Evolutionary conservation across 2,888 invertebrate species (phyloP).

Genomic region (Dascillus cervinus): DNA sequence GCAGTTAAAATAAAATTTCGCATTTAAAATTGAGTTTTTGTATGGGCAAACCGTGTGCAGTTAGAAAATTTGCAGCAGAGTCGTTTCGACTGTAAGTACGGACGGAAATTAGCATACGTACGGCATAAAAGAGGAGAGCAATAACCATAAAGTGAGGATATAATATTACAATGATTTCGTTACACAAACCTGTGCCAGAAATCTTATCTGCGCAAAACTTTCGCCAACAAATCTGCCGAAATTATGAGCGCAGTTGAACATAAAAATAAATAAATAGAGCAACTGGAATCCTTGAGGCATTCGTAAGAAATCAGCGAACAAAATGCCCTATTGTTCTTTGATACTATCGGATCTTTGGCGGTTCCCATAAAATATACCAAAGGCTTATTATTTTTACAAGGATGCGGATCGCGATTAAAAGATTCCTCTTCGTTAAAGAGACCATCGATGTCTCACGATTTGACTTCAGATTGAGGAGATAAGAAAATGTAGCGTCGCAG

Average conservation of each 20-base stretch:
- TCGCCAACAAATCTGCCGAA: conserved; percentile 29
- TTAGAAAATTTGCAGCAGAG: too few species aligned
- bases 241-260: conserved; percentile 26
- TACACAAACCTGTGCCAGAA: conserved; percentile 29
- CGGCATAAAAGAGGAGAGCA: background rate
- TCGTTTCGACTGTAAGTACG: too few species aligned
- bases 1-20: too few species aligned
- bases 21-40: too few species aligned
- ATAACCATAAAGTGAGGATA: background rate
- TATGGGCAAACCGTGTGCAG: too few species aligned
- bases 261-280: conserved; percentile 25
- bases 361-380: conserved; percentile 30
- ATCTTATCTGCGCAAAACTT: conserved; percentile 28
- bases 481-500: conserved; percentile 31
- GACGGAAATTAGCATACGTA: too few species aligned
- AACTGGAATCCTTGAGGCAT: conserved; percentile 16
- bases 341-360: conserved; percentile 28
- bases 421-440: conserved; percentile 37
- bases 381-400: conserved; percentile 33
- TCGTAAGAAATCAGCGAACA: conserved; percentile 27
- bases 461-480: conserved; percentile 32
- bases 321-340: conserved; percentile 32
- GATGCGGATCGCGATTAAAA: conserved; percentile 31
- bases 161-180: conserved; percentile 17
- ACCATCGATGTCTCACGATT: conserved; percentile 36